These are phyloP conservation scores for Alectoris magna DNA, from an alignment of 2,797 vertebrate species.

Conservation along the genomic window DNA sequence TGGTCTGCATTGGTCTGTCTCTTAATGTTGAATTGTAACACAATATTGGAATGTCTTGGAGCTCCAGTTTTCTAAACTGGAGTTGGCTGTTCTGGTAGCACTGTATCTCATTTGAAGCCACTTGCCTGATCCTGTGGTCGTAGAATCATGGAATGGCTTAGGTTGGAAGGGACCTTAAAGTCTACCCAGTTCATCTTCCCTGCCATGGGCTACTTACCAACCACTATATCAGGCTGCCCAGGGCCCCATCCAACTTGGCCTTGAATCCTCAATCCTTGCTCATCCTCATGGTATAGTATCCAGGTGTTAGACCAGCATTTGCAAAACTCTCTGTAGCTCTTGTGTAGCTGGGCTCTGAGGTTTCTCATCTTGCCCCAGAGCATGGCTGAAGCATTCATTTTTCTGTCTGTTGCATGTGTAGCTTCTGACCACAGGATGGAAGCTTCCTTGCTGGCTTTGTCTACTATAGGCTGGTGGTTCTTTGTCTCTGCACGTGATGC, in stretches of 20 bases:
- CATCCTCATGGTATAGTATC: accelerated
- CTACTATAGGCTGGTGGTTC: not conserved
- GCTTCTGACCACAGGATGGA: not conserved
- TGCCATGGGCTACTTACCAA: too few relatives aligned
- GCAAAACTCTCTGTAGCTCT: not conserved
- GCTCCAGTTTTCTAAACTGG: accelerated
- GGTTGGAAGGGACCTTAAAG: too few relatives aligned
- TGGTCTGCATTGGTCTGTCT: not conserved
- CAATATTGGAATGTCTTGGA: too few relatives aligned
- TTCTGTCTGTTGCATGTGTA: too few relatives aligned
- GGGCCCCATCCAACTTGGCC: too few relatives aligned
- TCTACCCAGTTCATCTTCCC: too few relatives aligned
- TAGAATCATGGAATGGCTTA: too few relatives aligned
- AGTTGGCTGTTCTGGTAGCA: not conserved
- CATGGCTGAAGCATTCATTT: accelerated
- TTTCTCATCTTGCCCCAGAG: not conserved
- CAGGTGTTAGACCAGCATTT: not conserved
- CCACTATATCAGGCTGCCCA: too few relatives aligned
- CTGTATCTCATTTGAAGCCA: accelerated
- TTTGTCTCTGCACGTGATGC: not conserved
- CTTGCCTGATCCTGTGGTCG: not conserved
- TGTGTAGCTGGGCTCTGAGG: not conserved
- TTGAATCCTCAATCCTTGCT: not conserved
- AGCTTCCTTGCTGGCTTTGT: not conserved
- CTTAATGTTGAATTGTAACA: not conserved